phyloP scores from a whole-genome alignment of 2,888 invertebrate genomes.

The Iselma pallidipennis region DNA sequence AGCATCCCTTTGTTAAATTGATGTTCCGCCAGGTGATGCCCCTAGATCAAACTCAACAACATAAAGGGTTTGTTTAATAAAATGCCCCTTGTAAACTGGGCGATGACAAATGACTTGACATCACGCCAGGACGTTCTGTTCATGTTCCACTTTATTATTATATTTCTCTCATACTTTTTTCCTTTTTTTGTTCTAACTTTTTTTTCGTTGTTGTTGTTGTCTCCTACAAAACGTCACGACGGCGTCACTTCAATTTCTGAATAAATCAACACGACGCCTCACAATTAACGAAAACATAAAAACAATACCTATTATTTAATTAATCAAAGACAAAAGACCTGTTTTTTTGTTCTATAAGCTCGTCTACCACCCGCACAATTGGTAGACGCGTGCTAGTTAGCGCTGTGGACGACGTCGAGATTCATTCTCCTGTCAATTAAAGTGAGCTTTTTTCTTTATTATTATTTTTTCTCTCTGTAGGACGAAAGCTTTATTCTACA shows the following conservation, averaged over 20 bases:
- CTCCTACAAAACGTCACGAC: background rate
- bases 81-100: constrained; percentile 17
- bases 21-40: constrained; percentile 28
- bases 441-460: background rate
- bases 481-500: background rate
- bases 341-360: background rate
- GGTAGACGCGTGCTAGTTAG: constrained; percentile 8
- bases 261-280: background rate
- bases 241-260: background rate
- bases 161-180: background rate
- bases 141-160: background rate
- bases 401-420: background rate
- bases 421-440: constrained; percentile 7
- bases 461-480: too few relatives aligned
- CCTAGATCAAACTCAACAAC: constrained; percentile 6
- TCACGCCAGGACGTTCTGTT: constrained; percentile 14
- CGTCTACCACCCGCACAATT: background rate
- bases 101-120: constrained; percentile 21
- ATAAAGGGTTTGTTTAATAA: constrained; percentile 27
- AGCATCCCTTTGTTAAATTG: constrained; percentile 35
- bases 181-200: background rate
- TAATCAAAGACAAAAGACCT: background rate
- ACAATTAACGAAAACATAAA: background rate
- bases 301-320: constrained; percentile 1
- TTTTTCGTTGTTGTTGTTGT: too few relatives aligned